These are phyloP conservation scores for Drosophila nigricruria DNA, from an alignment of 2,888 invertebrate genomes.

Conservation along the genomic window DNA sequence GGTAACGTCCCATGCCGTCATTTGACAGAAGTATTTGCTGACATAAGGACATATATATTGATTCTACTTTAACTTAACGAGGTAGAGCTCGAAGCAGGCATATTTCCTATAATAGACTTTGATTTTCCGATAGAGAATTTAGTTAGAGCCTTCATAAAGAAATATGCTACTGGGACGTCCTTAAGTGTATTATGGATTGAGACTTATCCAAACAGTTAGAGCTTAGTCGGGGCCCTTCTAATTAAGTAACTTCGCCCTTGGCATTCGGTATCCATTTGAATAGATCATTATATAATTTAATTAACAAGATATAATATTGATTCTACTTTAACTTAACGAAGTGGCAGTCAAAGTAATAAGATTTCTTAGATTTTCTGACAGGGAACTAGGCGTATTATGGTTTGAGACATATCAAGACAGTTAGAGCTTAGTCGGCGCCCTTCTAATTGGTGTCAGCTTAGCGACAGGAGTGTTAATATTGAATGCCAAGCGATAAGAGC, in stretches of 20 bases:
- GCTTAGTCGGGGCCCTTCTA: too few relatives aligned
- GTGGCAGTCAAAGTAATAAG: too few relatives aligned
- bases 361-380: too few relatives aligned
- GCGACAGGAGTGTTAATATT: conserved; percentile 6
- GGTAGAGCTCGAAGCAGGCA: not conserved
- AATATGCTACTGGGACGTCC: too few relatives aligned
- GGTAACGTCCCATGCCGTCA: conserved; percentile 54
- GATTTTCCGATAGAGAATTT: not conserved
- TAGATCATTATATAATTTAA: too few relatives aligned
- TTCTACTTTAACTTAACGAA: too few relatives aligned
- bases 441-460: not conserved
- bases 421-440: not conserved
- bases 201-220: too few relatives aligned
- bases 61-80: not conserved
- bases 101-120: not conserved
- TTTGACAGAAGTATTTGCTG: not conserved
- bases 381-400: not conserved
- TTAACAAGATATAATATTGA: too few relatives aligned
- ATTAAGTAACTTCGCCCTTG: too few relatives aligned
- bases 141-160: not conserved
- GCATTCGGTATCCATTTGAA: too few relatives aligned
- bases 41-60: not conserved
- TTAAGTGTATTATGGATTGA: too few relatives aligned
- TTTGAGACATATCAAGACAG: not conserved
- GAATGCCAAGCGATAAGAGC: not conserved